Base-by-base conservation (phyloP, 2,888 invertebrate species). In the Pecten maximus region DNA sequence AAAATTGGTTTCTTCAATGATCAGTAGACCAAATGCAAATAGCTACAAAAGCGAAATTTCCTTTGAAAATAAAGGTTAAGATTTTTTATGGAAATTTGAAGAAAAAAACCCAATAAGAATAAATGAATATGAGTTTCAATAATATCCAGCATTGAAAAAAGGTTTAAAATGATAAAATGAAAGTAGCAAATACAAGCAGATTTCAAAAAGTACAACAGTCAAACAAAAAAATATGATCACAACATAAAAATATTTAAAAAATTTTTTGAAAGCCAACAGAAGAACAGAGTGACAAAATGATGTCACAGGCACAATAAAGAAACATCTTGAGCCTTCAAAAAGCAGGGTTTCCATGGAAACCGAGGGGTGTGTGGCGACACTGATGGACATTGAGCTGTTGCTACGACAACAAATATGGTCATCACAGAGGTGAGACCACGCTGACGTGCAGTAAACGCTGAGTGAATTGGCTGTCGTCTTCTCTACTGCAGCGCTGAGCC, bases 151-250 rank as follows among this genome's bases (percentile, higher is more conserved):
- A 74, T 35, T 74, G 2, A 74, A 35, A 74, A 60, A 15, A 16
- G 35, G 35, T 10, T 74, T 74, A 74, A 74, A 74, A 2, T n/a
- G 23, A 74, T 74, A 0, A 93, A 89, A 90, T 88, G 44, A 48
- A 23, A 88, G 16, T n/a, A 16, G 19, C 10, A 89, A 87, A 89
- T 87, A 87, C 3, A 87, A 87, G 50, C 15, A 40, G 40, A 90
- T 50, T 44, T 40, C 48, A 44, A 86, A 2, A 87, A 89, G n/a
- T n/a, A 48, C 54, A 87, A 87, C 87, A 23, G 28, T 50, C 48
- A 90, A 39, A 39, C 10, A 35, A 74, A 74, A 35, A 74, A 35
- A 54, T 54, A 74, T 74, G 35, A 15, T 23, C 35, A 74, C 74
- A 74, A 74, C 74, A 74, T 74, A 28, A 74, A 35, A 35, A 35